Evolutionary conservation across 1,140 invertebrate genomes (phyloP).

Genomic region (Diploscapter pachys): DNA sequence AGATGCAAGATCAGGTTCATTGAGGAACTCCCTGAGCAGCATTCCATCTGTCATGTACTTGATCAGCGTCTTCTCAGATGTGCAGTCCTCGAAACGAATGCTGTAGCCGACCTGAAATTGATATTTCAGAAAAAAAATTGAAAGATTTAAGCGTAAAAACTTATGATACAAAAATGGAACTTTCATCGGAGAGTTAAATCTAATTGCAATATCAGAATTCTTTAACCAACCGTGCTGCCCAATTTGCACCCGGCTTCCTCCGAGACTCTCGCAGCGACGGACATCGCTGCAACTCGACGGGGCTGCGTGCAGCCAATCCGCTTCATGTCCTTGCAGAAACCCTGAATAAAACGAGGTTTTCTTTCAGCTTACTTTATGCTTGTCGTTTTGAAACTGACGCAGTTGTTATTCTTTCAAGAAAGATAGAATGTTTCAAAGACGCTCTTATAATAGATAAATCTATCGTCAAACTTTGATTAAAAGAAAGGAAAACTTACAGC

Average conservation of each 20-base stretch:
- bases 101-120: constrained; percentile 71
- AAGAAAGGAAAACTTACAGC: constrained; percentile 68
- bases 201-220: not conserved
- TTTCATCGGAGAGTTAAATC: not conserved
- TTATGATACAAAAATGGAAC: no score
- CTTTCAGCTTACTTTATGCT: no score
- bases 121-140: constrained; percentile 10
- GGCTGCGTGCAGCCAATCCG: constrained; percentile 77
- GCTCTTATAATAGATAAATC: constrained; percentile 15
- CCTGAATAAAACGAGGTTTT: constrained; percentile 56
- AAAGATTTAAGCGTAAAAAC: constrained; percentile 10
- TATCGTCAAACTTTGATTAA: not conserved
- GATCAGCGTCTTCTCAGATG: constrained; percentile 73
- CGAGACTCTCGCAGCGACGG: constrained; percentile 72
- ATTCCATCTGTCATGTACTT: constrained; percentile 99
- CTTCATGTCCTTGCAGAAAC: constrained; percentile 70
- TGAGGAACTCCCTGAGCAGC: constrained; percentile 89
- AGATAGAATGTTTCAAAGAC: constrained; percentile 1
- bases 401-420: not conserved
- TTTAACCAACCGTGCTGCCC: constrained; percentile 63
- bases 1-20: constrained; percentile 86
- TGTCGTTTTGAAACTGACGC: no score
- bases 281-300: constrained; percentile 76
- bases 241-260: constrained; percentile 73
- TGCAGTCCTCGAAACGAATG: constrained; percentile 77